These are phyloP conservation scores for Galago senegalensis DNA, from an alignment of 2,797 vertebrate genomes.

Conservation along the genomic window DNA sequence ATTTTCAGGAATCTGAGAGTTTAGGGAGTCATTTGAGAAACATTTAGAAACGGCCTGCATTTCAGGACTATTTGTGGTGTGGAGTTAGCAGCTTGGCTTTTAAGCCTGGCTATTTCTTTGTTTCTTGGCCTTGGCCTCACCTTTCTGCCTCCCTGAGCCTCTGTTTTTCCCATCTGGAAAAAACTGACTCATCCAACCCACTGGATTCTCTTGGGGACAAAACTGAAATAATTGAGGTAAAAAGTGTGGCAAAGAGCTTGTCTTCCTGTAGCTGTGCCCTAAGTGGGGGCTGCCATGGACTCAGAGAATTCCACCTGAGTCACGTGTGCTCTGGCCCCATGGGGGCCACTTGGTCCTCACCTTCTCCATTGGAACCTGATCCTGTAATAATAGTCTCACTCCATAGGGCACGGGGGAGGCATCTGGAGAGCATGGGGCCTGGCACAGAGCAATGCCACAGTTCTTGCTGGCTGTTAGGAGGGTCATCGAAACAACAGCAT, in stretches of 20 bases:
- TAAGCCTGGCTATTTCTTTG: background rate
- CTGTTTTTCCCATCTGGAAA: constrained; percentile 6
- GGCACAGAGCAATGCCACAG: rapidly evolving
- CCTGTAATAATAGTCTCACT: background rate
- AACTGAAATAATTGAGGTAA: background rate
- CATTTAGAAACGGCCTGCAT: rapidly evolving
- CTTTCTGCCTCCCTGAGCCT: background rate
- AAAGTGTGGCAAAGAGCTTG: background rate
- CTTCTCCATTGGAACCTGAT: background rate
- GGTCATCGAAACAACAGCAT: background rate
- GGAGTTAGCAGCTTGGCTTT: background rate
- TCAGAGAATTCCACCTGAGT: background rate
- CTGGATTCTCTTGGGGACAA: background rate
- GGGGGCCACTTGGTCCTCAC: background rate
- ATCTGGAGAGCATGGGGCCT: background rate
- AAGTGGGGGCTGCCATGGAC: rapidly evolving
- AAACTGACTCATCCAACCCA: background rate
- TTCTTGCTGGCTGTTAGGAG: rapidly evolving
- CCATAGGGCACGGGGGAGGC: rapidly evolving
- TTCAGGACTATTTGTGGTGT: too few species aligned
- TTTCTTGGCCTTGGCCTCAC: background rate
- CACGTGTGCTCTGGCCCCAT: rapidly evolving
- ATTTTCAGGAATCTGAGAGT: background rate
- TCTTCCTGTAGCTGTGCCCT: background rate
- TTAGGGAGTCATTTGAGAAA: too few species aligned